Evolutionary conservation across 92 coral and sea anemone species (phyloP), one percentile per base, ranked within the genome.

Genomic region (Bergia sp.): DNA sequence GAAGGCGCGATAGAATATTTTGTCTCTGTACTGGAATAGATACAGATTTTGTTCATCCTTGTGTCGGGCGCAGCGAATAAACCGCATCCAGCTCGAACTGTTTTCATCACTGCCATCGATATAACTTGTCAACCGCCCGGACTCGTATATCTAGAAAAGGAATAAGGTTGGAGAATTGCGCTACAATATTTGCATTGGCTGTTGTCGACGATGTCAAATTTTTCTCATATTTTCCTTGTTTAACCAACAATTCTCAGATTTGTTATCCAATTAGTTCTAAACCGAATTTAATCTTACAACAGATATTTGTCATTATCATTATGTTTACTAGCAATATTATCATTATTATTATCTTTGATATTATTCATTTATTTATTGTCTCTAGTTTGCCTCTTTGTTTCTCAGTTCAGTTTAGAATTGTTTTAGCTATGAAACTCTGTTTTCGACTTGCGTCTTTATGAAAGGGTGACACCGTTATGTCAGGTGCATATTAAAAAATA

Each of bases 1-100:
- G 88, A 96, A 96, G 12, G 98, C 96, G 5, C 99, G 95, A 91
- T 97, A 97, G 91, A 91, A 97, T 53, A 97, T 94, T 69, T 90
- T 93, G 18, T 87, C 96, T 39, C 89, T 89, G 80, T 93, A 94
- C 89, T 97, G 99, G 83, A 97, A 96, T 20, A 94, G 96, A 77
- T 76, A 91, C 91, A 97, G 92, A 89, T 97, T 97, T 73, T 97
- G 99, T 67, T 97, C 99, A 16, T 88, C 92, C 55, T 92, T 93
- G 86, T 93, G 92, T 5, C 99, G 95, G 7, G 99, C 99, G 81
- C 99, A 97, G 38, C 98, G 98, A 40, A 97, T 94, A 65, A 93
- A 97, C 7, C 99, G 88, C 99, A 97, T 97, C 99, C 99, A 97
- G 79, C 99, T 97, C 0, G 99, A 97, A 2, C 79, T 29, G 53